Conservation (phyloP, 2,113 vertebrate species). For the Psettodes erumei region DNA sequence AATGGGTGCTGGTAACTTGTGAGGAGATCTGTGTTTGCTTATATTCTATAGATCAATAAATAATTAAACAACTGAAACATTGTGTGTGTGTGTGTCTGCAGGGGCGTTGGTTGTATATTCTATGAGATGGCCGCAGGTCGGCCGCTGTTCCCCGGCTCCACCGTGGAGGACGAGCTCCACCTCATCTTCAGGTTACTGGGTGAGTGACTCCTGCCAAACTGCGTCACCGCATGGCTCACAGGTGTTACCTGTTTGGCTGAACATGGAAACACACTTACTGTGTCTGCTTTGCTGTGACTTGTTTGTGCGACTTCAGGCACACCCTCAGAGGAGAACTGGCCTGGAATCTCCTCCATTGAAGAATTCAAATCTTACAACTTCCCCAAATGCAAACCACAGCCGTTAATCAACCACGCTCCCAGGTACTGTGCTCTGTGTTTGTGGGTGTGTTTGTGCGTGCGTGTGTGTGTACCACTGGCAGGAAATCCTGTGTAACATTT, state of each 20-base stretch:
- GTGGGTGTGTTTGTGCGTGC: not conserved
- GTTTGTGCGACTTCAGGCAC: constrained; percentile 84
- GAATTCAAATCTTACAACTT: constrained; percentile 99
- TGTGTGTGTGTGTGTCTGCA: constrained; percentile 55
- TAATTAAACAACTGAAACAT: not conserved
- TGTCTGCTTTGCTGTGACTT: constrained; percentile 8
- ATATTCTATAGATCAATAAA: not conserved
- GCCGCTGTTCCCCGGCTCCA: constrained; percentile 97
- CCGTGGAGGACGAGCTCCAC: constrained; percentile 98
- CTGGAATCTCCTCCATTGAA: constrained; percentile 93
- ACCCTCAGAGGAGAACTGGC: constrained; percentile 96
- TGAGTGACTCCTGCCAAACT: constrained; percentile 71
- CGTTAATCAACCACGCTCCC: constrained; percentile 96
- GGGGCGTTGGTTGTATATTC: constrained; percentile 99
- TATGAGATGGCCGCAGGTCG: constrained; percentile 99
- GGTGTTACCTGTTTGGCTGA: not conserved
- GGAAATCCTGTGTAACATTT: constrained; percentile 82
- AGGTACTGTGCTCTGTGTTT: constrained; percentile 82
- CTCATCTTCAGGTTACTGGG: constrained; percentile 97
- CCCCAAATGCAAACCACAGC: constrained; percentile 96
- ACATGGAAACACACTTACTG: not conserved
- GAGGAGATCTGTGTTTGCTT: not conserved
- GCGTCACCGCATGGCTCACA: not conserved
- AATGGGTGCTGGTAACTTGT: not conserved
- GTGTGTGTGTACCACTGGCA: constrained; percentile 39